Base-by-base conservation (phyloP, 2,113 vertebrate genomes). In the Channa maculata region DNA sequence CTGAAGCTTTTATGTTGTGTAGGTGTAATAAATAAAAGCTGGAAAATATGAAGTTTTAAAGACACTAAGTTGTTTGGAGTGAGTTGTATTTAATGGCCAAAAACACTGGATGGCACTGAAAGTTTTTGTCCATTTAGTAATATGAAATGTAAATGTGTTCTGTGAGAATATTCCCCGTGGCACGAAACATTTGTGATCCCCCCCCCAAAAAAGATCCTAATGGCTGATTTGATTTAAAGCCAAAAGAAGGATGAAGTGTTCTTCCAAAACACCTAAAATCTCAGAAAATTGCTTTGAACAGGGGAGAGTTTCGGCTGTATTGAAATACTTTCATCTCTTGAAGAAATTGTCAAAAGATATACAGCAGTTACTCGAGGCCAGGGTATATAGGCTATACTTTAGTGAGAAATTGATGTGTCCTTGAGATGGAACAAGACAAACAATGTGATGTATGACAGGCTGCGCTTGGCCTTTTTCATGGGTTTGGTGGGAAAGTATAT, bases 301-400 rank as follows among this genome's bases (percentile, higher is more conserved):
- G 3, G 12, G 5, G 66, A 72, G 75, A 83, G 76, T 65, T 84
- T 76, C 74, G 75, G 37, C 43, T 5, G 38, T 61, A 61, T 51
- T 68, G 58, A 80, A 85, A 73, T 85, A 54, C 71, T 79, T 82
- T 63, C 58, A 44, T 37, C 24, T 41, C 15, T 61, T 85, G 84
- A 82, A 85, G 75, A 69, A 86, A 89, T 78, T 82, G 85, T 86
- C 89, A 86, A 37, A 61, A 59, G 24, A 41, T 68, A 74, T 24
- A 24, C 24, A 24, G 24, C 50, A 59, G 73, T 64, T 12, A 4
- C 64, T 75, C 54, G 4, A 71, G 68, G 78, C 78, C 36, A 5
- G 34, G 49, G 70, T 59, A 78, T 58, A 45, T 37, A 11, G 37
- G 33, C 71, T 68, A 4, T 83, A 46, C 78, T 83, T 82, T 65